These are phyloP conservation scores for Hydropsyche betteni DNA, from an alignment of 2,888 invertebrate genomes.

Conservation along the genomic window DNA sequence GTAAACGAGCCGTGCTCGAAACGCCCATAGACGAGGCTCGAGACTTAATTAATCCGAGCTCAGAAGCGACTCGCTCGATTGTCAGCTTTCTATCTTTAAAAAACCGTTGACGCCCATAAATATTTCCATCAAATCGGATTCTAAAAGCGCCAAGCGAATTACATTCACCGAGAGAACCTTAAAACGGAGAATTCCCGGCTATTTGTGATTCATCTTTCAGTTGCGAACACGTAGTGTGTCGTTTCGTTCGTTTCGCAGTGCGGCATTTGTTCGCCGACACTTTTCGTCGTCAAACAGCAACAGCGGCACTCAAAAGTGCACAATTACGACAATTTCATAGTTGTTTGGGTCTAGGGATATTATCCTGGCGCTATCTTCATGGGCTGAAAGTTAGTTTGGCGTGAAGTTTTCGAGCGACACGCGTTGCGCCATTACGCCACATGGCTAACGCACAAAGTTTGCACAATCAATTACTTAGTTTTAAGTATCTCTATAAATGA, in stretches of 20 bases:
- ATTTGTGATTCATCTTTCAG: too few species aligned
- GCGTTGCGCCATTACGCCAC: constrained; percentile 29
- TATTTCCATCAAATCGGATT: too few species aligned
- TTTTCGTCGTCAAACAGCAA: too few species aligned
- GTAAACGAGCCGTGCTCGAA: constrained; percentile 30
- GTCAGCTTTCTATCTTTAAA: too few species aligned
- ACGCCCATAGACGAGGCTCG: constrained; percentile 33
- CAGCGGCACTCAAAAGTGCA: constrained; percentile 9
- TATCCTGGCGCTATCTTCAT: constrained; percentile 2
- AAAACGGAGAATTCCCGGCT: too few species aligned
- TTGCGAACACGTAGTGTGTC: too few species aligned
- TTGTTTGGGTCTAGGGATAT: constrained; percentile 26
- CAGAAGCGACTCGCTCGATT: constrained; percentile 37
- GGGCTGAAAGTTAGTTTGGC: too few species aligned
- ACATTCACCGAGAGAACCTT: too few species aligned
- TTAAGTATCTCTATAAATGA: constrained; percentile 16
- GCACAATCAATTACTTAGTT: constrained; percentile 35
- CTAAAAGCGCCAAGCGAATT: too few species aligned
- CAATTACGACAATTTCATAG: constrained; percentile 29
- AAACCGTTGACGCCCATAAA: too few species aligned
- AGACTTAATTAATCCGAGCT: constrained; percentile 47
- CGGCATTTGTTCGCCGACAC: too few species aligned
- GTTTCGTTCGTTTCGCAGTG: too few species aligned
- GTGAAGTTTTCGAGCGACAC: constrained; percentile 1
- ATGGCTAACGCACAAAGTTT: constrained; percentile 34